Evolutionary conservation across 2,113 vertebrate species (phyloP).

Genomic region (Menidia beryllina): DNA sequence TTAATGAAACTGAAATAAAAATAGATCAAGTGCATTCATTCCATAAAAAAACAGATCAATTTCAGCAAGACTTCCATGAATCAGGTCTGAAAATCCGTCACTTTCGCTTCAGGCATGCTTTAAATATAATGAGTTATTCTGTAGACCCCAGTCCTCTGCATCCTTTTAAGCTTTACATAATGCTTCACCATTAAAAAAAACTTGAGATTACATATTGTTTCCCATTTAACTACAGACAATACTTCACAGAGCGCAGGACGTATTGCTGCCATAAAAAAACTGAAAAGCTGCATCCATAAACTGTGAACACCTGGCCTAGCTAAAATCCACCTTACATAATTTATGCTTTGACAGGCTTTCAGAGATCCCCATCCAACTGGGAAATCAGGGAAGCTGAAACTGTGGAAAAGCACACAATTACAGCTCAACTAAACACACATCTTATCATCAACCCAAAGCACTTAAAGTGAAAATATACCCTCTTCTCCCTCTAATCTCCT

Average conservation of each 20-base stretch:
- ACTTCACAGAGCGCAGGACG: background rate
- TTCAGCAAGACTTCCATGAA: too few relatives aligned
- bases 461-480: slow-evolving; percentile 49
- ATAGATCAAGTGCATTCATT: too few relatives aligned
- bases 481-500: slow-evolving; percentile 45
- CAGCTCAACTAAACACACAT: slow-evolving; percentile 48
- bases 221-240: too few relatives aligned
- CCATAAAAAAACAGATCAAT: too few relatives aligned
- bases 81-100: too few relatives aligned
- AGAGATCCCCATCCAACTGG: slow-evolving; percentile 38
- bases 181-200: too few relatives aligned
- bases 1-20: too few relatives aligned
- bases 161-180: background rate
- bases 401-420: slow-evolving; percentile 47
- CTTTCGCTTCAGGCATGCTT: too few relatives aligned
- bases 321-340: slow-evolving; percentile 26
- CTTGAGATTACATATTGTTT: too few relatives aligned
- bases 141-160: too few relatives aligned
- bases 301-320: slow-evolving; percentile 15
- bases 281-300: background rate
- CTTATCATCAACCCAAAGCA: slow-evolving; percentile 43
- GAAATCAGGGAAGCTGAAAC: slow-evolving; percentile 54
- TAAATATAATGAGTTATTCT: background rate
- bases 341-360: slow-evolving; percentile 10
- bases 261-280: background rate